Conservation (phyloP, 2,113 vertebrate genomes). For the Malurus cyaneus region DNA sequence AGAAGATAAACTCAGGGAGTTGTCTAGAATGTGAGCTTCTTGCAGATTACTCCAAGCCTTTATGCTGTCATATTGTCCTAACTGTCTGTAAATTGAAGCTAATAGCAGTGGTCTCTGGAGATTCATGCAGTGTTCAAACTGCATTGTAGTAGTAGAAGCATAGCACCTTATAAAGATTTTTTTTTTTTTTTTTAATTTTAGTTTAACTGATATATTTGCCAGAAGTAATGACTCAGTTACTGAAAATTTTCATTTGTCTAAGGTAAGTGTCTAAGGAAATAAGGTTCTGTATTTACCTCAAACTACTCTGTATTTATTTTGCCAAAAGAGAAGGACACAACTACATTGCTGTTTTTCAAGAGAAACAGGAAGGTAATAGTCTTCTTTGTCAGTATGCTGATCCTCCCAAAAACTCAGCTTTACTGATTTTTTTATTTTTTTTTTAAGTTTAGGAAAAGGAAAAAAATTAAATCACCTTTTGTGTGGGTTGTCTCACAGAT, state of each 20-base stretch:
- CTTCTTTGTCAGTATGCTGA: neutral
- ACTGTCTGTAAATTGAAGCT: neutral
- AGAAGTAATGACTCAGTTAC: neutral
- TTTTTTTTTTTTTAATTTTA: neutral
- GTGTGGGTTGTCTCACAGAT: neutral
- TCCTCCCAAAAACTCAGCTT: neutral
- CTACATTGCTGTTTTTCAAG: neutral
- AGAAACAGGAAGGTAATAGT: neutral
- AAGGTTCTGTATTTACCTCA: neutral
- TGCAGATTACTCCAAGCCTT: neutral
- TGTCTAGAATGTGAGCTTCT: neutral
- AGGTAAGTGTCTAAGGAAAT: neutral
- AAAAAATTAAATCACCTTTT: neutral
- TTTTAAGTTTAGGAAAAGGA: neutral
- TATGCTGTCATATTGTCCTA: neutral
- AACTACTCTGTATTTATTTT: neutral
- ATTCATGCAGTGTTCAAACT: neutral
- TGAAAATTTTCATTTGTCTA: neutral
- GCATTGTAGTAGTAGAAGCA: neutral
- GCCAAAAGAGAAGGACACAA: neutral
- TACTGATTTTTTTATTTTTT: neutral
- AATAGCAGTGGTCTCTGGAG: neutral
- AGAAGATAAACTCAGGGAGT: neutral
- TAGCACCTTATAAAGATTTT: neutral
- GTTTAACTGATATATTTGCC: neutral